Percentiles rank a stretch among this genome's conserved stretches.
phyloP scores from a whole-genome alignment of 2,113 vertebrate genomes.

The Oreochromis tanganicae region DNA sequence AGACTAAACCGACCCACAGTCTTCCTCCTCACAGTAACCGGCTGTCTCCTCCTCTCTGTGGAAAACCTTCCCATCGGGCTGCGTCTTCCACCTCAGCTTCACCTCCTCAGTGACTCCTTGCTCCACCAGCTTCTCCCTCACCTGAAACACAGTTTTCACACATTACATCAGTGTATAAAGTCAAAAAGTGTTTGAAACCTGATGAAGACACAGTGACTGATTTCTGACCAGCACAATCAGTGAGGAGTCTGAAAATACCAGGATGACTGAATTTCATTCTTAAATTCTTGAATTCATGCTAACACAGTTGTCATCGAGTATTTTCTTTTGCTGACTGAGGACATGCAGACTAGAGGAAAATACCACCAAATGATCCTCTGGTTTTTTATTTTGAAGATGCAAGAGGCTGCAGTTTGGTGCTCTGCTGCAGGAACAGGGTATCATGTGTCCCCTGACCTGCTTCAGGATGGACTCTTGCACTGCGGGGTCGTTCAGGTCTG shows the following conservation, averaged over 20 bases:
- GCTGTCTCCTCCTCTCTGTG: background rate
- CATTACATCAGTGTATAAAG: accelerated
- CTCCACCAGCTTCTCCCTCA: background rate
- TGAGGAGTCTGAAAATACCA: background rate
- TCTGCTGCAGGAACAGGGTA: background rate
- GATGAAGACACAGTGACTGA: background rate
- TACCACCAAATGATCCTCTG: background rate
- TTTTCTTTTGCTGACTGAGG: background rate
- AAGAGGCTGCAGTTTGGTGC: background rate
- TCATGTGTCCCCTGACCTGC: background rate
- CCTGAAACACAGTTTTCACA: background rate
- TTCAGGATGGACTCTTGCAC: background rate
- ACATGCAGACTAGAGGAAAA: accelerated
- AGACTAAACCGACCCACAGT: background rate
- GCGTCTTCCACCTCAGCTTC: background rate
- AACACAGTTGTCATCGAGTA: accelerated
- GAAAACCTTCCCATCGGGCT: background rate
- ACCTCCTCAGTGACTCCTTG: background rate
- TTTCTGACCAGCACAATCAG: background rate
- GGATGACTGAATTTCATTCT: background rate
- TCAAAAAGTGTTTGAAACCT: background rate
- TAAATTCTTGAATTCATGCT: background rate
- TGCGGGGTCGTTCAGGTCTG: background rate
- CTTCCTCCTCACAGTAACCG: background rate
- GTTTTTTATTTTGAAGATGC: background rate